Conservation (phyloP, 2,113 vertebrate species). For the Dicentrarchus labrax region DNA sequence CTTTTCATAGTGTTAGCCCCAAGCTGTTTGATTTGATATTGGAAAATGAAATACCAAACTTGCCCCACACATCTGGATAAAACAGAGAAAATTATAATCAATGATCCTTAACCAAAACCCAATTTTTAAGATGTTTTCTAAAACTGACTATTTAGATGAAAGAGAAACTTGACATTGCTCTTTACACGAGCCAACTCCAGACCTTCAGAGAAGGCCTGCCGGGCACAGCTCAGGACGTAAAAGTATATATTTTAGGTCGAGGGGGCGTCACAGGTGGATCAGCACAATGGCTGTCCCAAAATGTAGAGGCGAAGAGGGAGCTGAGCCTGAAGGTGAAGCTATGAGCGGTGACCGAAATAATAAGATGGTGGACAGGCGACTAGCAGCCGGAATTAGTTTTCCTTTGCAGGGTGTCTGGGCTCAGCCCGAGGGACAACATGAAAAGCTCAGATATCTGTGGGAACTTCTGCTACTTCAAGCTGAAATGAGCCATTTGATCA, state of each 20-base stretch:
- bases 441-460: constrained; percentile 21
- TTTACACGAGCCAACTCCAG: not conserved
- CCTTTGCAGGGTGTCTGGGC: constrained; percentile 19
- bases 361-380: constrained; percentile 25
- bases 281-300: constrained; percentile 17
- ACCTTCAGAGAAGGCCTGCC: not conserved
- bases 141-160: not conserved
- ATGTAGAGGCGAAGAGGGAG: constrained; percentile 13
- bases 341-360: constrained; percentile 45
- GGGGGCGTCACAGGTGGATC: constrained; percentile 14
- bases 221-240: not conserved
- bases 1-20: not conserved
- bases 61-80: not conserved
- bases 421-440: constrained; percentile 33
- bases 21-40: not conserved
- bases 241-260: constrained; percentile 19
- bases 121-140: not conserved
- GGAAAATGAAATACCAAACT: not conserved
- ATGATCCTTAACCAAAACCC: not conserved
- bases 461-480: not conserved
- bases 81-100: not conserved
- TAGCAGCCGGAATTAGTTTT: constrained; percentile 52
- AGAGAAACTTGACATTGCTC: not conserved
- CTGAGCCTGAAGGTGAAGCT: constrained; percentile 41
- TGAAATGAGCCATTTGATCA: constrained; percentile 13